Conservation (phyloP, 2,113 vertebrate species). For the Ammodytes marinus region DNA sequence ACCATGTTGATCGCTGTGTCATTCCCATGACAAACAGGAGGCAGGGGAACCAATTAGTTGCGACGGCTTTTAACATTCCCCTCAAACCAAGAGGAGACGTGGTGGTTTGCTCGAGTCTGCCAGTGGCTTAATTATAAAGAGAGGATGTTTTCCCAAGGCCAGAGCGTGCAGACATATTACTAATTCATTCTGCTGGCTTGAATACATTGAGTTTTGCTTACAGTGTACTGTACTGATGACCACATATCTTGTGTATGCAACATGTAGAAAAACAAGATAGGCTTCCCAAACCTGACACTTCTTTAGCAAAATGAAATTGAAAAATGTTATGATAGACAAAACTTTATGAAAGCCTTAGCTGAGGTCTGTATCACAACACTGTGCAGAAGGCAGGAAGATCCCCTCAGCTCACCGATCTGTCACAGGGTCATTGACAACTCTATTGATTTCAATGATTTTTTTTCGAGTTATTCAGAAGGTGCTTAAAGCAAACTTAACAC, state of each 20-base stretch:
- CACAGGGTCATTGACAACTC: conserved; percentile 30
- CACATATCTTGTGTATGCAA: neutral
- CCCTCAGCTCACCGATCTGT: conserved; percentile 1
- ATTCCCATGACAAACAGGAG: conserved; percentile 75
- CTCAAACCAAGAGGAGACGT: conserved; percentile 52
- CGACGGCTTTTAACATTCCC: conserved; percentile 67
- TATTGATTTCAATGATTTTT: conserved; percentile 23
- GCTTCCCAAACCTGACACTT: neutral
- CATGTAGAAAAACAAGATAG: neutral
- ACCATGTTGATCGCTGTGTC: conserved; percentile 59
- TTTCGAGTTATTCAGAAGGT: conserved; percentile 24
- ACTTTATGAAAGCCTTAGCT: neutral
- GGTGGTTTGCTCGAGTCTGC: conserved; percentile 52
- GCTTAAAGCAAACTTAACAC: neutral
- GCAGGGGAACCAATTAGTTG: conserved; percentile 81
- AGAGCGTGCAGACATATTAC: conserved; percentile 63
- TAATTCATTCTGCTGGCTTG: conserved; percentile 65
- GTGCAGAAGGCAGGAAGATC: neutral
- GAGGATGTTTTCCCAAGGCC: conserved; percentile 69
- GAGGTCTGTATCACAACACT: conserved; percentile 6
- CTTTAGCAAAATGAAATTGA: neutral
- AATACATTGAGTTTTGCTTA: conserved; percentile 52
- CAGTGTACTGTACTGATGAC: conserved; percentile 12
- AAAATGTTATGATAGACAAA: neutral
- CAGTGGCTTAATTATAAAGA: conserved; percentile 72